Evolutionary conservation across 2,113 vertebrate species (phyloP).

Genomic region (Brienomyrus longianalis): DNA sequence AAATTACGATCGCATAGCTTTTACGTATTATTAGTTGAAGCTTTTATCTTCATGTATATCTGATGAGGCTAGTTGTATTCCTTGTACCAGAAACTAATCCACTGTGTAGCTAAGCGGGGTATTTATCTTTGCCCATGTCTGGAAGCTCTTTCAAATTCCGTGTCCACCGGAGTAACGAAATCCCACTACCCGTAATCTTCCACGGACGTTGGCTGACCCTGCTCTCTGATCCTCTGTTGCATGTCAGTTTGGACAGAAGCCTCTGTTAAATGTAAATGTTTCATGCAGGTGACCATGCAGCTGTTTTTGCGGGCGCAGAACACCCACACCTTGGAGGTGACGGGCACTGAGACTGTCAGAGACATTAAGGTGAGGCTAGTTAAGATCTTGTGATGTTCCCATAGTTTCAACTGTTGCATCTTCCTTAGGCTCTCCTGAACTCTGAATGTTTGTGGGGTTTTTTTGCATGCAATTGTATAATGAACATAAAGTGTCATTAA

Average conservation of each 20-base stretch:
- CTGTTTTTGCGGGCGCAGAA: slow-evolving; percentile 77
- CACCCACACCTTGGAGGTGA: slow-evolving; percentile 82
- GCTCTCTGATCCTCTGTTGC: background rate
- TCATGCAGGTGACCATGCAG: slow-evolving; percentile 68
- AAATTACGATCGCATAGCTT: background rate
- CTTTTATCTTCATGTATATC: background rate
- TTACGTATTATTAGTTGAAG: background rate
- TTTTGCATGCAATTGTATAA: background rate
- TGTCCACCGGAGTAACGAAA: background rate
- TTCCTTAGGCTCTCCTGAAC: background rate
- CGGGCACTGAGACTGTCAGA: slow-evolving; percentile 74
- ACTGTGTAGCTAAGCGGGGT: background rate
- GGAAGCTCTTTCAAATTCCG: background rate
- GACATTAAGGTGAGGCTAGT: slow-evolving; percentile 70
- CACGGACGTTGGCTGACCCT: background rate
- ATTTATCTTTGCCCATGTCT: background rate
- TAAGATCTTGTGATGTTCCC: background rate
- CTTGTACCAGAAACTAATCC: background rate
- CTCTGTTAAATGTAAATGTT: background rate
- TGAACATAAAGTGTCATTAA: background rate
- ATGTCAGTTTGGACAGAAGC: background rate
- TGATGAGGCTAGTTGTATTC: background rate
- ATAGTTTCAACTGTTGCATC: background rate
- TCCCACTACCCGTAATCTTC: background rate
- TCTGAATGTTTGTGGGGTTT: background rate